Evolutionary conservation across 2,888 invertebrate species (phyloP), one percentile per base, ranked within the genome.

Genomic region (Prosopocoilus inquinatus): DNA sequence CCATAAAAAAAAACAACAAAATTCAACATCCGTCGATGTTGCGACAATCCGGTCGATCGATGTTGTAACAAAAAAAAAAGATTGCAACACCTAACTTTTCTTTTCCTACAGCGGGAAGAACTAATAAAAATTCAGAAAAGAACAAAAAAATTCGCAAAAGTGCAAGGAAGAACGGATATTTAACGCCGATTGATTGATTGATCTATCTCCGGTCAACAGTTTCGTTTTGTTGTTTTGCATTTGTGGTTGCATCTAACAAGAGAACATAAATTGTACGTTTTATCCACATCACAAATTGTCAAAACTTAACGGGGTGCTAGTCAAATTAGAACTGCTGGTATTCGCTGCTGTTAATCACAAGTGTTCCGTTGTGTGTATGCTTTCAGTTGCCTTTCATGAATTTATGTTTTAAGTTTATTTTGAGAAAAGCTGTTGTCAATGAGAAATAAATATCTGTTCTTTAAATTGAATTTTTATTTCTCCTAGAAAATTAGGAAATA

Each of bases 121-220:
- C 54, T 41, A 50, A 53, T 54, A 58, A 52, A 41, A 58, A 48
- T 45, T 15, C 11, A 65, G 61, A 67, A 62, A 70, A 70, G 67
- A 67, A 65, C 62, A 67, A 75, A 76, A 74, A 76, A 76, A 76
- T 75, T 72, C 67, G 67, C 74, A 67, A 74, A 76, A 76, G 75
- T 58, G 62, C 67, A 72, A 64, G 61, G 71, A 66, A 57, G 64
- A 70, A 69, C 70, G 71, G 68, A 69, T 64, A 67, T 70, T 65
- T 71, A 70, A n/a, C n/a, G 20, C n/a, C 11, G 32, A 28, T 48
- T 41, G 16, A 16, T 70, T 68, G n/a, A n/a, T n/a, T n/a, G n/a
- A n/a, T n/a, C n/a, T n/a, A n/a, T 69, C 68, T 55, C 55, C 55
- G 61, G 47, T 55, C 55, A 57, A 53, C 60, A 58, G 60, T 58